Evolutionary conservation across 2,797 vertebrate species (phyloP), one percentile per base, ranked within the genome.

Genomic region (Sciurus vulgaris): DNA sequence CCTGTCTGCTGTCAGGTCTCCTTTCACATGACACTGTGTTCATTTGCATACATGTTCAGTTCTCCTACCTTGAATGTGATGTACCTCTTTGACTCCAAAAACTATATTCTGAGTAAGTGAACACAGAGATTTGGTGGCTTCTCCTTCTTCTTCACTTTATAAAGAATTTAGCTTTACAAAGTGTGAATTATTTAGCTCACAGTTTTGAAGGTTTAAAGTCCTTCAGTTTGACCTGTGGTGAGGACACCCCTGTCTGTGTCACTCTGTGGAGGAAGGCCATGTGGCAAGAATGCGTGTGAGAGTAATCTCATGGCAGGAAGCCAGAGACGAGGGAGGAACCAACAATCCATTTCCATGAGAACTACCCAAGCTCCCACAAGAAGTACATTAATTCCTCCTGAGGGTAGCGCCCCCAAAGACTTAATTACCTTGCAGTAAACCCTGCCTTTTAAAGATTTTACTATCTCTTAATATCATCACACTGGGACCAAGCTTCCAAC

Each of bases 31-130:
- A 15, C 7, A 24, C 35, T 78, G 35, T 22, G 17, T 14, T 47
- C 54, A 10, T 38, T 6, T 47, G 17, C 7, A 15, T 0, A 28
- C 24, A 33, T 3, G 0, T 24, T 15, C 44, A 54, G 54, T 38
- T 26, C 18, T 24, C 33, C 20, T 35, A 26, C 51, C 15, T 59
- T 14, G 59, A 54, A 81, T n/a, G 13, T 2, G 15, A 63, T 20
- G 33, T 38, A 13, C 44, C 12, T 93, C 38, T 41, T n/a, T 38
- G 20, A 28, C n/a, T 81, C 35, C 30, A 61, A 18, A 63, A 33
- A 18, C 41, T 17, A 24, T 4, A 44, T 14, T 24, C 26, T 35
- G 51, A 49, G 5, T 4, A 92, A 44, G 15, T 56, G 2, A 61
- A 73, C 26, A 54, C 6, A 24, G 41, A 63, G 33, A 33, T 74